A percentile compares a stretch with the other conserved stretches of the same genome.
These are phyloP conservation scores for Eustalomyia histrio DNA, from an alignment of 2,888 invertebrate genomes.

Conservation along the genomic window DNA sequence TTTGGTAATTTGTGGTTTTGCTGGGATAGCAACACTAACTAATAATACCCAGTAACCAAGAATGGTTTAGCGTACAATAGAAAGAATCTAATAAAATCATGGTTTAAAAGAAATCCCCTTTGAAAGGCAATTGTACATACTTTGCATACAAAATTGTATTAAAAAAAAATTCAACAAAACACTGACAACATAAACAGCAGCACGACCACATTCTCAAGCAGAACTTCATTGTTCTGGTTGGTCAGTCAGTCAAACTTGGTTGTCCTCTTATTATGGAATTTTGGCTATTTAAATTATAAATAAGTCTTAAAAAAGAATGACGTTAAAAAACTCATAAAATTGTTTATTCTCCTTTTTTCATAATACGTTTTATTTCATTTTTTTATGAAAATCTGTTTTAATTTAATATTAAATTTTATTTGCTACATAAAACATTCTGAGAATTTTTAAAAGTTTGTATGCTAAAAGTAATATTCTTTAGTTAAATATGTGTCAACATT, in stretches of 20 bases:
- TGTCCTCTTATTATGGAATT: constrained; percentile 4
- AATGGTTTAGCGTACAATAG: background rate
- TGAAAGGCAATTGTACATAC: constrained; percentile 2
- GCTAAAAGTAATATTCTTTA: background rate
- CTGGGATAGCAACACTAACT: no score
- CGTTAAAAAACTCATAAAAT: constrained; percentile 23
- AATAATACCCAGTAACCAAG: background rate
- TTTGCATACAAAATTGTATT: constrained; percentile 2
- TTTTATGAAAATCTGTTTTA: constrained; percentile 16
- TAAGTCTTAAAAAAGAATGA: background rate
- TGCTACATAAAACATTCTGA: background rate
- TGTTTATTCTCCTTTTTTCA: constrained; percentile 1
- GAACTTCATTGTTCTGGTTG: constrained; percentile 6
- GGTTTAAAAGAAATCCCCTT: constrained; percentile 13
- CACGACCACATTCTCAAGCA: background rate
- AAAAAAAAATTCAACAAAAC: background rate
- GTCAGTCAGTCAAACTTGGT: constrained; percentile 1
- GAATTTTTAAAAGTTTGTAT: background rate
- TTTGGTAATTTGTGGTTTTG: no score
- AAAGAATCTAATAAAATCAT: background rate
- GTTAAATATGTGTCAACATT: background rate
- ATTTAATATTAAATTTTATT: constrained; percentile 22
- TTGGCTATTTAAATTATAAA: constrained; percentile 17
- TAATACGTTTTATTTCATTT: constrained; percentile 16
- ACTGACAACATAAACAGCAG: background rate